Base-by-base conservation (phyloP, 1,140 invertebrate species). In the Lerema accius region DNA sequence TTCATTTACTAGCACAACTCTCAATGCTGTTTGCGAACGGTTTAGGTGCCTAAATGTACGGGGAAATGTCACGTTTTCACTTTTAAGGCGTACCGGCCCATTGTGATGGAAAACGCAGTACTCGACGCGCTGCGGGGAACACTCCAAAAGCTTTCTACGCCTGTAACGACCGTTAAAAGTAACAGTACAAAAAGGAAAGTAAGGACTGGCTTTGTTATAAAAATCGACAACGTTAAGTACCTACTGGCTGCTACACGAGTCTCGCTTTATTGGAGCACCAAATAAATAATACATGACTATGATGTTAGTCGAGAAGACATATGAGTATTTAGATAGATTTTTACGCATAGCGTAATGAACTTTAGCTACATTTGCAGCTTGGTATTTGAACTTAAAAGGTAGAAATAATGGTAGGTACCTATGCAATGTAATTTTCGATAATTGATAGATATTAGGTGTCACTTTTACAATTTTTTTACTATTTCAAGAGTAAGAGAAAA, bases 31-130 rank as follows among this genome's bases (percentile, higher is more conserved):
- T 87, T 89, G 82, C 82, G 74, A 86, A 86, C 82, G 84, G 83
- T 89, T 89, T 87, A 86, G 83, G 83, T 87, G 86, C 80, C 83
- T 86, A 86, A 85, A 85, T 89, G 82, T 84, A 80, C 62, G 80
- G 78, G 83, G 77, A 86, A 86, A 87, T 89, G 84, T 89, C 86
- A 82, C 80, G 82, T 73, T 89, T 86, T 84, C 83, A 85, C 83
- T 89, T 87, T 84, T 74, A 68, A 71, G 63, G 58, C 26, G 15
- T 19, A 26, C 39, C 19, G 40, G 61, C 42, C 65, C 69, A 69
- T 66, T 74, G 66, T 76, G 45, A 67, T 50, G 56, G 63, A 46
- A 67, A 69, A 72, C n/a, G 26, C 42, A 42, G 43, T 45, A 56
- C 40, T 45, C 51, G n/a, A 43, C 51, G 35, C 16, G 35, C 15